These are phyloP conservation scores for Exocentrus adspersus DNA, from an alignment of 2,888 invertebrate species.

Conservation along the genomic window DNA sequence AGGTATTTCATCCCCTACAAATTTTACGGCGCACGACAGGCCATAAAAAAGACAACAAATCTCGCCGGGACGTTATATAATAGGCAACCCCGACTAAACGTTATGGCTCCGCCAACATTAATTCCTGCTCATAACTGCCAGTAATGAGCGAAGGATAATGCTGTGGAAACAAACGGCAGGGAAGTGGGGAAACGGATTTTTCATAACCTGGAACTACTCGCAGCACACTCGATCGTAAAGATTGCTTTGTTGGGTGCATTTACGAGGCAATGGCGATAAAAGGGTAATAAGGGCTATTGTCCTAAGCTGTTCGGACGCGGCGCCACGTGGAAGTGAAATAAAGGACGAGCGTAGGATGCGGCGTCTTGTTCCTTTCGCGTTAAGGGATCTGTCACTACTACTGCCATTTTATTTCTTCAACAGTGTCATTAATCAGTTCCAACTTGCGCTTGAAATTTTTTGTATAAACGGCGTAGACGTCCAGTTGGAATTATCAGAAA, in stretches of 20 bases:
- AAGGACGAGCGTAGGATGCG: too few relatives aligned
- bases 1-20: constrained; percentile 13
- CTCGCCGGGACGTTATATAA: constrained; percentile 16
- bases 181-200: constrained; percentile 15
- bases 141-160: constrained; percentile 15
- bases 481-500: too few relatives aligned
- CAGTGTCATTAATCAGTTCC: too few relatives aligned
- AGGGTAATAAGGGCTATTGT: constrained; percentile 23
- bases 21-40: constrained; percentile 8
- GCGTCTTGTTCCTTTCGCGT: too few relatives aligned
- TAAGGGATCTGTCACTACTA: too few relatives aligned
- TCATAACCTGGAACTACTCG: constrained; percentile 24
- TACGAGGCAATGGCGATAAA: constrained; percentile 19
- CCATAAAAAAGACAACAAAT: constrained; percentile 25
- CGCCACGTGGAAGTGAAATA: constrained; percentile 4
- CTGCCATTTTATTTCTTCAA: too few relatives aligned
- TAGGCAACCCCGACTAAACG: constrained; percentile 1
- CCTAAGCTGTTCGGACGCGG: constrained; percentile 1
- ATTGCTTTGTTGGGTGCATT: constrained; percentile 18
- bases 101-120: constrained; percentile 21
- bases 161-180: background rate
- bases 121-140: constrained; percentile 22
- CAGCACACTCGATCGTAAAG: constrained; percentile 21
- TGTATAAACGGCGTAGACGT: too few relatives aligned
- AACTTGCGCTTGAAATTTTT: too few relatives aligned